These are phyloP conservation scores for Hassar affinis DNA, from an alignment of 2,113 vertebrate species.

Conservation along the genomic window DNA sequence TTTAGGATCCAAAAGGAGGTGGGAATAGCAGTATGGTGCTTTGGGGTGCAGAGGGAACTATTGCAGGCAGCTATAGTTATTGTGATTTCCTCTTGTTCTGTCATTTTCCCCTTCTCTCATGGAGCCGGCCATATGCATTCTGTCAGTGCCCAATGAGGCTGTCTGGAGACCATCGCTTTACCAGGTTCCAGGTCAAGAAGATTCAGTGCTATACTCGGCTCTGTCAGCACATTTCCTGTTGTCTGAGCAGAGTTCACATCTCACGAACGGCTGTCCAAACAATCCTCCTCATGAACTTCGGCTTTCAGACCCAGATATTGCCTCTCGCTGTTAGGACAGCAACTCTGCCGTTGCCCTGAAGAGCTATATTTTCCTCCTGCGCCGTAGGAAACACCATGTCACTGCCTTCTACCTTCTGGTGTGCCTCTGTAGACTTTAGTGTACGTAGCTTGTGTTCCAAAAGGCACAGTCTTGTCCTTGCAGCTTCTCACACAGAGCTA, in stretches of 20 bases:
- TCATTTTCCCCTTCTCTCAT: conserved; percentile 58
- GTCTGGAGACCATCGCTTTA: neutral
- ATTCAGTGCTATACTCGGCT: neutral
- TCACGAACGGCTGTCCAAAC: neutral
- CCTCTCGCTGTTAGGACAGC: conserved; percentile 55
- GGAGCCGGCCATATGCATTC: conserved; percentile 50
- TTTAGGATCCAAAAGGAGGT: conserved; percentile 32
- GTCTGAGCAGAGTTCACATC: neutral
- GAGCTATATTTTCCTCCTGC: conserved; percentile 50
- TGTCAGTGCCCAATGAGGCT: neutral
- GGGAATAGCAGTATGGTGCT: conserved; percentile 46
- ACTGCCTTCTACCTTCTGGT: conserved; percentile 22
- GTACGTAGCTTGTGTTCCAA: neutral
- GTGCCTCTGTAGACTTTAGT: neutral
- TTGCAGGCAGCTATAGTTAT: conserved; percentile 71
- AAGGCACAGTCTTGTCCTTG: neutral
- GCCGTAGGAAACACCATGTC: conserved; percentile 53
- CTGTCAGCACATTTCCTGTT: neutral
- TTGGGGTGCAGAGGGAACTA: conserved; percentile 47
- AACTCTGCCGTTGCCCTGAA: conserved; percentile 64
- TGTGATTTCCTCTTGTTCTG: conserved; percentile 61
- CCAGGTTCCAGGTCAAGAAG: neutral
- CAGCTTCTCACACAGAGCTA: neutral
- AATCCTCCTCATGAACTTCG: conserved; percentile 32
- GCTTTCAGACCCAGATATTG: conserved; percentile 44